Percentiles rank a stretch among this genome's conserved stretches.
These are phyloP conservation scores for Mystacides longicornis DNA, from an alignment of 2,888 invertebrate species.

Conservation along the genomic window DNA sequence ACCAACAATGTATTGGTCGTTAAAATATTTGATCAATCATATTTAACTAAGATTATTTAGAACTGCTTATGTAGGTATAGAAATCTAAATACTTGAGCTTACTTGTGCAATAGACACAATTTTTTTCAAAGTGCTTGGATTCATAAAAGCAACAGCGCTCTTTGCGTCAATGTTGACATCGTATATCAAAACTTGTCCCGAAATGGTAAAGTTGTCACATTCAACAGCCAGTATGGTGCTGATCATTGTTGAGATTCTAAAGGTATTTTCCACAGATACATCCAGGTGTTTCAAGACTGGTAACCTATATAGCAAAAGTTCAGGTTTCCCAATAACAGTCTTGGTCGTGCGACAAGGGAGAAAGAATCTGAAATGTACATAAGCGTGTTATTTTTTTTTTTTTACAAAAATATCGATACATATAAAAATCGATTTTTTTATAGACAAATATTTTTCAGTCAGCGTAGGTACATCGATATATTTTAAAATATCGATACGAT, in stretches of 20 bases:
- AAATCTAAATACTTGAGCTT: neutral
- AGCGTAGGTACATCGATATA: too few species aligned
- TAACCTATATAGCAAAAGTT: neutral
- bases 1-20: neutral
- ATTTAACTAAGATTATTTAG: too few species aligned
- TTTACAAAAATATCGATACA: too few species aligned
- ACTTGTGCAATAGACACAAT: neutral
- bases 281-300: neutral
- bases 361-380: neutral
- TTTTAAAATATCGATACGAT: too few species aligned
- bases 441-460: too few species aligned
- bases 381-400: neutral
- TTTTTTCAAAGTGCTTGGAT: neutral
- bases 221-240: conserved; percentile 42
- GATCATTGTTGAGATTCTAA: conserved; percentile 31
- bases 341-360: neutral
- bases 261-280: conserved; percentile 32
- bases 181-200: conserved; percentile 40
- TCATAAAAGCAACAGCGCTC: neutral
- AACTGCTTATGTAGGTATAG: too few species aligned
- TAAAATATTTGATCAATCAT: too few species aligned
- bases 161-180: conserved; percentile 41
- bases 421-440: too few species aligned
- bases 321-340: neutral
- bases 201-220: conserved; percentile 44